Evolutionary conservation across 1,140 invertebrate genomes (phyloP).

Genomic region (Meloidogyne hapla): DNA sequence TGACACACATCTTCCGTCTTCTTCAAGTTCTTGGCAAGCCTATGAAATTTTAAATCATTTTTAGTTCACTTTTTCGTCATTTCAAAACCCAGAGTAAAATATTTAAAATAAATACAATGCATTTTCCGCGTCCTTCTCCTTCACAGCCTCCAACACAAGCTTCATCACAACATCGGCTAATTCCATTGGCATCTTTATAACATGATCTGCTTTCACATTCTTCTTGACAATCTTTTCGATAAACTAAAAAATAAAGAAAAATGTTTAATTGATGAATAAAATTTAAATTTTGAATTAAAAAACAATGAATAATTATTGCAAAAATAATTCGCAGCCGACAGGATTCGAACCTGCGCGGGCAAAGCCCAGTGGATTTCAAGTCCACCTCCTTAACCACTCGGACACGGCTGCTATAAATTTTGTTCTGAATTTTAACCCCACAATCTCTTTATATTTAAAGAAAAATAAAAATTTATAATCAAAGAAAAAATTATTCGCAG

Average conservation of each 20-base stretch:
- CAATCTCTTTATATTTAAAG: background rate
- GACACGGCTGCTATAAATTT: conserved; percentile 12
- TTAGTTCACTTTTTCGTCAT: conserved; percentile 7
- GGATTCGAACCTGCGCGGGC: conserved; percentile 31
- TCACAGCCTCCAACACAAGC: conserved; percentile 44
- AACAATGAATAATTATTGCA: conserved; percentile 15
- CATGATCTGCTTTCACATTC: conserved; percentile 39
- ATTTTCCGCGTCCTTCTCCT: conserved; percentile 48
- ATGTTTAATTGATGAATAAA: background rate
- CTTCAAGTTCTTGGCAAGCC: conserved; percentile 47
- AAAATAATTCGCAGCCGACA: conserved; percentile 25
- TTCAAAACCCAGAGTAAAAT: conserved; percentile 1
- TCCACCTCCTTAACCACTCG: conserved; percentile 31
- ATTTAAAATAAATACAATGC: conserved; percentile 36
- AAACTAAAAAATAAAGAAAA: conserved; percentile 28
- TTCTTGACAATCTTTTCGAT: conserved; percentile 25
- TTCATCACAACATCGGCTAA: conserved; percentile 45
- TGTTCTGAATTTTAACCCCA: background rate
- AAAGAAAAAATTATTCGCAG: conserved; percentile 17
- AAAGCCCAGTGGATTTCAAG: conserved; percentile 28
- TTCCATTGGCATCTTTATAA: conserved; percentile 21
- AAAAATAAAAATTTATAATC: background rate
- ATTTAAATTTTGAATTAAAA: conserved; percentile 2
- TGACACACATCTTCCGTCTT: conserved; percentile 45
- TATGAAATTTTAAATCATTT: conserved; percentile 15